Percentiles rank a stretch among this genome's conserved stretches.
phyloP scores from a whole-genome alignment of 2,888 invertebrate species.

The Callyntrura guangdongensis region DNA sequence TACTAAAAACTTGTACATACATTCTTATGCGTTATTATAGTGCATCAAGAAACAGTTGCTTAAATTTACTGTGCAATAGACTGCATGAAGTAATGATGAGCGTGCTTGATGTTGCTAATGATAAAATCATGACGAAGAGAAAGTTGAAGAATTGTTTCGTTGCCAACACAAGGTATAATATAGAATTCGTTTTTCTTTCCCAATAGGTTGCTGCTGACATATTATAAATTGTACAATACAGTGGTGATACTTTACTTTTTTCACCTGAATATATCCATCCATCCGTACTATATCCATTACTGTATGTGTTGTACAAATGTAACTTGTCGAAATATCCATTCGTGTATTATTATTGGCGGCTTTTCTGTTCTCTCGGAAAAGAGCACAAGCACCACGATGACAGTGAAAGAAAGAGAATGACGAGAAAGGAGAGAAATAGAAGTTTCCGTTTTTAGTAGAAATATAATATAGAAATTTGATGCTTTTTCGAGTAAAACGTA shows the following conservation, averaged over 20 bases:
- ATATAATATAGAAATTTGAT: background rate
- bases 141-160: background rate
- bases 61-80: slow-evolving; percentile 52
- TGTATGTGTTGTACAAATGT: too few species aligned
- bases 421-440: slow-evolving; percentile 11
- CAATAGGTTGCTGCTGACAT: background rate
- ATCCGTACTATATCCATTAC: too few species aligned
- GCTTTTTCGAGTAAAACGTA: background rate
- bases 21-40: too few species aligned
- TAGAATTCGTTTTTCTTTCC: background rate
- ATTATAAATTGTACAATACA: background rate
- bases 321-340: slow-evolving; percentile 8
- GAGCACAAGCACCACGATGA: slow-evolving; percentile 5
- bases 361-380: slow-evolving; percentile 40
- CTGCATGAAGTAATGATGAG: slow-evolving; percentile 61
- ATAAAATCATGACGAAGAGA: too few species aligned
- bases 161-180: background rate
- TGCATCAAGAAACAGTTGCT: too few species aligned
- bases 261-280: too few species aligned
- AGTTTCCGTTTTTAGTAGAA: slow-evolving; percentile 16
- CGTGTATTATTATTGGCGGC: slow-evolving; percentile 41
- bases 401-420: background rate
- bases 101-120: background rate
- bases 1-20: background rate
- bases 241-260: too few species aligned